These are phyloP conservation scores for Lepidurus arcticus DNA, from an alignment of 1,140 invertebrate genomes.

Conservation along the genomic window DNA sequence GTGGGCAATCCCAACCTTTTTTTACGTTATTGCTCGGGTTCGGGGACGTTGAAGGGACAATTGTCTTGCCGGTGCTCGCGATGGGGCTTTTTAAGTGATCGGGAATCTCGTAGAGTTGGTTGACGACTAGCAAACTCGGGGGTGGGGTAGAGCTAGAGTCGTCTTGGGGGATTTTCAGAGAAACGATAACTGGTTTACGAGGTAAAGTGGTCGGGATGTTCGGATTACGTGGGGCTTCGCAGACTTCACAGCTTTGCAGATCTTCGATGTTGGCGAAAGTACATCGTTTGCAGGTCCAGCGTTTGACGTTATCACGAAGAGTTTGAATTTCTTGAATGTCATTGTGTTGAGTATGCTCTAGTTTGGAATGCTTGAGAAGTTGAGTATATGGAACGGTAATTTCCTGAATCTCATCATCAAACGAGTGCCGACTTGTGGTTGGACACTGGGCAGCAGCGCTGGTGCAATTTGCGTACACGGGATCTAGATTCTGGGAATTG, in stretches of 20 bases:
- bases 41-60: neutral
- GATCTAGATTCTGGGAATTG: neutral
- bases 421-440: neutral
- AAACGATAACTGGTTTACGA: conserved; percentile 38
- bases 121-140: conserved; percentile 37
- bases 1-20: neutral
- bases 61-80: conserved; percentile 15
- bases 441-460: neutral
- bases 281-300: conserved; percentile 55
- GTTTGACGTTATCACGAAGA: neutral
- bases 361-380: neutral
- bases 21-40: neutral
- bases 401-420: neutral
- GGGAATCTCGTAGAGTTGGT: conserved; percentile 34
- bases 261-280: conserved; percentile 52
- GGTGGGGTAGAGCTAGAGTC: conserved; percentile 28
- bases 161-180: conserved; percentile 31
- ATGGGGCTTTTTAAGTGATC: conserved; percentile 28
- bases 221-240: conserved; percentile 50
- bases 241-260: conserved; percentile 55
- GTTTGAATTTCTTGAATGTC: neutral
- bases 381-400: neutral
- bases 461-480: neutral
- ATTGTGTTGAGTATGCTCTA: neutral
- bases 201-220: conserved; percentile 41